These are phyloP conservation scores for Pseudopipra pipra DNA, from an alignment of 2,113 vertebrate species.

Conservation along the genomic window DNA sequence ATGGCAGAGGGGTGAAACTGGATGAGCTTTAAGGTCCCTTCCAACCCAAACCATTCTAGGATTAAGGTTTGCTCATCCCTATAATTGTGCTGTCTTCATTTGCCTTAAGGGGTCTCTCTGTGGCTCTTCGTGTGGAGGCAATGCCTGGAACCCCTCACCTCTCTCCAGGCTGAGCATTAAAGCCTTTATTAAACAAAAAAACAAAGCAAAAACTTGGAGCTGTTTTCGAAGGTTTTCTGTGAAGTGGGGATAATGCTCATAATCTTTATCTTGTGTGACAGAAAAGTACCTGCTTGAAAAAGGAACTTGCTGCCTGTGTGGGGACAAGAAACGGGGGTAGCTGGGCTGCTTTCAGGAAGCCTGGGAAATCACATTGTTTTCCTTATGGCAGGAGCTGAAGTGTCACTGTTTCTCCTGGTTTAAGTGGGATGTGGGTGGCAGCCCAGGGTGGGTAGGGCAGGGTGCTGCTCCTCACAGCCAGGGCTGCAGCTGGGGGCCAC, in stretches of 20 bases:
- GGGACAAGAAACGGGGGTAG: rapidly evolving
- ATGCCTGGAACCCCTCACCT: not conserved
- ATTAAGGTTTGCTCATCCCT: not conserved
- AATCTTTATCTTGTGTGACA: not conserved
- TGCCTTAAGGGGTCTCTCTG: not conserved
- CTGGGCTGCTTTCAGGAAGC: not conserved
- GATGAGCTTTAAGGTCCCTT: not conserved
- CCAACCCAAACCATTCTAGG: not conserved
- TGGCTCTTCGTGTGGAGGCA: not conserved
- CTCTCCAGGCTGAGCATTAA: not conserved
- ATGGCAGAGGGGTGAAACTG: not conserved
- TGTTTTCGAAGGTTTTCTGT: not conserved
- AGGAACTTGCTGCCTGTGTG: not conserved
- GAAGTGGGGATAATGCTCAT: not conserved
- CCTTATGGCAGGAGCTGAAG: not conserved
- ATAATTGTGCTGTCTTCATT: not conserved
- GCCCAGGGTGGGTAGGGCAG: not conserved
- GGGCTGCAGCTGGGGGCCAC: rapidly evolving
- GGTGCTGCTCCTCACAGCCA: not conserved
- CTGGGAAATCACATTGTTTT: not conserved
- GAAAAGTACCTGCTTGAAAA: not conserved
- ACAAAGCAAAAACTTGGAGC: not conserved
- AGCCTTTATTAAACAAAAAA: not conserved
- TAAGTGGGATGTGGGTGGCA: not conserved
- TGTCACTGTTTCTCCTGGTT: not conserved